phyloP scores from a whole-genome alignment of 2,888 invertebrate species.

The Callyntrura sp. region DNA sequence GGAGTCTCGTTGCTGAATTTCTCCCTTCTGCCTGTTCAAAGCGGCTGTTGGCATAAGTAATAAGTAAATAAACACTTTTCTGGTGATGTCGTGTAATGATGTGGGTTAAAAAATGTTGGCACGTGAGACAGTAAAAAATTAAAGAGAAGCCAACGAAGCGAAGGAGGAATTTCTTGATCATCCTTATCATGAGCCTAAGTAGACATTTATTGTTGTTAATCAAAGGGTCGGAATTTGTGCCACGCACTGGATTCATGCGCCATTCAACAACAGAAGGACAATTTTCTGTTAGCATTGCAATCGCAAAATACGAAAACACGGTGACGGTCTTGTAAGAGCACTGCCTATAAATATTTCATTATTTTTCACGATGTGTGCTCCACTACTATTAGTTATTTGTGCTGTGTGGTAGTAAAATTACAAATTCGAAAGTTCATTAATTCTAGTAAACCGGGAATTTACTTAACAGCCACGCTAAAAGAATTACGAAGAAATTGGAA shows the following conservation, averaged over 20 bases:
- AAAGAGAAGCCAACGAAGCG: constrained; percentile 55
- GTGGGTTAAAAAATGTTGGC: constrained; percentile 59
- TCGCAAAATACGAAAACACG: not conserved
- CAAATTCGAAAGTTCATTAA: constrained; percentile 16
- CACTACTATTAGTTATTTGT: not conserved
- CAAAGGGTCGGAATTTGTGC: constrained; percentile 27
- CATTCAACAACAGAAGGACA: too few relatives aligned
- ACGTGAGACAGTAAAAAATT: constrained; percentile 70
- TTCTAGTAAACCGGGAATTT: constrained; percentile 13
- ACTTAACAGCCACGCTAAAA: constrained; percentile 18
- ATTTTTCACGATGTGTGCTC: not conserved
- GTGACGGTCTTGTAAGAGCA: not conserved
- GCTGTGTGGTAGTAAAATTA: not conserved
- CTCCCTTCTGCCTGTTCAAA: too few relatives aligned
- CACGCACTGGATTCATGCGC: constrained; percentile 13
- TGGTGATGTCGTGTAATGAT: constrained; percentile 20
- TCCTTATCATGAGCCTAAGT: constrained; percentile 44
- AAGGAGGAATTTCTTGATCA: constrained; percentile 54
- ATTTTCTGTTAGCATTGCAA: not conserved
- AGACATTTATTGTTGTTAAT: constrained; percentile 52
- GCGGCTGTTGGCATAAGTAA: constrained; percentile 49
- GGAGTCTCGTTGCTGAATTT: constrained; percentile 15
- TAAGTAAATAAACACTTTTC: too few relatives aligned
- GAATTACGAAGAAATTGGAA: constrained; percentile 42
- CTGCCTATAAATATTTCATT: constrained; percentile 70